Base-by-base conservation (phyloP, 2,888 invertebrate species). In the Steinernema carpocapsae region DNA sequence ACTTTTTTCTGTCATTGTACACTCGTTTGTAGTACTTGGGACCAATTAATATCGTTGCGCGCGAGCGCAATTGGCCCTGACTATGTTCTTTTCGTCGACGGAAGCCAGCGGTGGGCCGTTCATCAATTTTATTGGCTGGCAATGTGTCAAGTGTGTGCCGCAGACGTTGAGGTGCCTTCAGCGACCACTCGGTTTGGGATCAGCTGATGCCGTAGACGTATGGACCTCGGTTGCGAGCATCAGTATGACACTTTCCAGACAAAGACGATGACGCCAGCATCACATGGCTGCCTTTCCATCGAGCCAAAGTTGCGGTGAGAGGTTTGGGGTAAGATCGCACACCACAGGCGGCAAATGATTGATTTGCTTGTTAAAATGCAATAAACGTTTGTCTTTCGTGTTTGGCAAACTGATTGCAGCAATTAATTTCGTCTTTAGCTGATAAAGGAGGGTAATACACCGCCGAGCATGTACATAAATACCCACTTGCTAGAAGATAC, bases 1-100 rank as follows among this genome's bases (percentile, higher is more conserved):
- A 32, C 64, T 64, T 64, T 64, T 64, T 64, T 64, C 64, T 17
- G 3, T n/a, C 64, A 32, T 64, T 32, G 64, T 64, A 64, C 64
- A 64, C 64, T 64, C 64, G 32, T 64, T 64, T 64, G 64, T 64
- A 64, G 64, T 64, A 64, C 26, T 29, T 64, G 22, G 7, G 64
- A 32, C 64, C 64, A 64, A 64, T 64, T 64, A 64, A 64, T 64
- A 64, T 64, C 64, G 64, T 64, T 64, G 29, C 64, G 64, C 64
- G 32, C 64, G 64, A 64, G 29, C 64, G 64, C 64, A 29, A 64
- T 64, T 32, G 32, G 29, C 64, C 24, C 64, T 29, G 64, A 64
- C 32, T 64, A 29, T 29, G 64, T 64, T 64, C 64, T 64, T 64
- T 48, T 64, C 64, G 14, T 64, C 64, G 64, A 26, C 64, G 64